Evolutionary conservation across 1,140 invertebrate genomes (phyloP), one percentile per base, ranked within the genome.

Genomic region (Drosophila virilis): DNA sequence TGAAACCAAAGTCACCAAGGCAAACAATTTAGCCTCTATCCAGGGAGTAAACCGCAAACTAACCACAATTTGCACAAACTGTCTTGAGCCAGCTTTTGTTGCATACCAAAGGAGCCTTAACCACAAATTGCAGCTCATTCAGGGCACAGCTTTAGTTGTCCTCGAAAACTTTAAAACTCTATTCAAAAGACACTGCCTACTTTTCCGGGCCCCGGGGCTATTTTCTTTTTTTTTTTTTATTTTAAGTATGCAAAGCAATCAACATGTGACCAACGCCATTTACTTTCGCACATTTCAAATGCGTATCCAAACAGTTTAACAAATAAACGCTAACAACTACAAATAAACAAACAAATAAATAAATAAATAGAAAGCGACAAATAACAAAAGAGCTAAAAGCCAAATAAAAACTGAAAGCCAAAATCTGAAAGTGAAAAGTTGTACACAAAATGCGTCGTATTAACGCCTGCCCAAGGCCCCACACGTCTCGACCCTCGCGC

Each of bases 381-480:
- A 52, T 35, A 58, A 51, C 48, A 55, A 50, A 77, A 61, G 55
- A 86, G 83, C 82, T 76, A 60, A 88, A 88, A 89, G 52, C 64
- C 69, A 88, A 88, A 85, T 80, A 85, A 85, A 85, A 71, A 57
- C 62, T 50, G 58, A 74, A 84, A 74, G 69, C 74, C 65, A 68
- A 80, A 89, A 89, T 84, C 77, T 80, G 74, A 89, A 89, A 89
- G 80, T 84, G 80, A 89, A 89, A 89, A 89, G 84, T 89, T 89
- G 84, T 84, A 89, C 77, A 80, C 74, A 78, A 89, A 89, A 89
- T 84, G 85, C 77, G 80, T 80, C 67, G 77, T 89, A 89, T 89
- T 89, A 89, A 89, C 80, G 77, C 70, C 54, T 46, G 46, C 37
- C 55, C 55, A 13, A 28, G 2, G 9, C 15, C 2, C 51, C n/a